A percentile compares a stretch with the other conserved stretches of the same genome.
phyloP scores from a whole-genome alignment of 2,888 invertebrate species.

The Erebia aethiops region DNA sequence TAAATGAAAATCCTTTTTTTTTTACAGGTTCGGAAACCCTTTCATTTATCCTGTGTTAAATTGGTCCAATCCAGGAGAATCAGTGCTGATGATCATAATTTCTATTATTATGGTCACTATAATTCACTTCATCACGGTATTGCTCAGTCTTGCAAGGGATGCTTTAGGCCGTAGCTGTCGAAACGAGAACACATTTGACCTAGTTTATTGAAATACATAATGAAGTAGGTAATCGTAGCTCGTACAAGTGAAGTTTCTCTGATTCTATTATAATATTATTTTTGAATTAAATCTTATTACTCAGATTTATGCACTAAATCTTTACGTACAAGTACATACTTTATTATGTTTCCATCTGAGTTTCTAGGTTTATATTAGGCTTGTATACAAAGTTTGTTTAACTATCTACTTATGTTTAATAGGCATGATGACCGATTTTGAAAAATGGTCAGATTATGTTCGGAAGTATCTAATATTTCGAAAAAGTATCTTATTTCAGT shows the following conservation, averaged over 20 bases:
- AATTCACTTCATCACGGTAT: slow-evolving; percentile 83
- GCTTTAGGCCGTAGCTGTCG: slow-evolving; percentile 50
- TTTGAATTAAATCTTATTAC: too few species aligned
- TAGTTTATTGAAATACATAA: slow-evolving; percentile 11
- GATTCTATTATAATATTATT: too few species aligned
- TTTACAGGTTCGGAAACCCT: slow-evolving; percentile 81
- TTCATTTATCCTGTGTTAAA: slow-evolving; percentile 90
- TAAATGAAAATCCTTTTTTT: slow-evolving; percentile 13
- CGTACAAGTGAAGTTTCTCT: too few species aligned
- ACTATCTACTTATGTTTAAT: too few species aligned
- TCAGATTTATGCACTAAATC: too few species aligned
- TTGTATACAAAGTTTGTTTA: too few species aligned
- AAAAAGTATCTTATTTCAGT: too few species aligned
- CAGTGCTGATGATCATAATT: slow-evolving; percentile 82
- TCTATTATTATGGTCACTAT: slow-evolving; percentile 83
- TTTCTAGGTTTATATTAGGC: too few species aligned
- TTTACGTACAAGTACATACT: background rate
- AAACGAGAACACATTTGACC: slow-evolving; percentile 42
- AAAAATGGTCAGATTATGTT: too few species aligned
- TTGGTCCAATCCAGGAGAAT: slow-evolving; percentile 86
- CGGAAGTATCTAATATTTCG: too few species aligned
- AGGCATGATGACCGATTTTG: too few species aligned
- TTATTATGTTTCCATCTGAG: background rate
- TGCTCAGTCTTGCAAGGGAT: slow-evolving; percentile 77
- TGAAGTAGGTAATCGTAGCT: too few species aligned